A percentile compares a stretch with the other conserved stretches of the same genome.
Conservation (phyloP, 2,113 vertebrate species). For the Piprites chloris region DNA sequence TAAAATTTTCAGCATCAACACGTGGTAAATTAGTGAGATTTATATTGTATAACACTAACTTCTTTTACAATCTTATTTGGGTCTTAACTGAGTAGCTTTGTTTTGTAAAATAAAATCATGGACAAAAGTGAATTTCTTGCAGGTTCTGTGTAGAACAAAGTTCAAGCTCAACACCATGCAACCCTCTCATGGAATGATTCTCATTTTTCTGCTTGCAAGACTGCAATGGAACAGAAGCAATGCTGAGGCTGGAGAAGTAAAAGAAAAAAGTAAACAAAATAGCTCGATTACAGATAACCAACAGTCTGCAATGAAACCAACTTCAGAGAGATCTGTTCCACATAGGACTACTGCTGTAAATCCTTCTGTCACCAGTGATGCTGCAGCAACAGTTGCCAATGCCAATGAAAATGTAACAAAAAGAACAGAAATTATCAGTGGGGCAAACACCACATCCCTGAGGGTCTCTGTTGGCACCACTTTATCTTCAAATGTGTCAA, state of each 20-base stretch:
- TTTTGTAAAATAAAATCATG: background rate
- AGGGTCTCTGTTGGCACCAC: background rate
- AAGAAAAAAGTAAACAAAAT: background rate
- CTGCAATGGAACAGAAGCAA: background rate
- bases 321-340: background rate
- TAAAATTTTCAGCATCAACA: background rate
- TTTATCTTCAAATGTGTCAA: background rate
- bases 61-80: background rate
- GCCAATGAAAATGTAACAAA: background rate
- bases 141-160: background rate
- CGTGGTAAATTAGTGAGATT: background rate
- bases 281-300: background rate
- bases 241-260: background rate
- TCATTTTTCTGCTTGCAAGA: slow-evolving; percentile 28
- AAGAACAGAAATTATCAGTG: background rate
- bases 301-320: background rate
- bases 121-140: slow-evolving; percentile 5
- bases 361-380: background rate
- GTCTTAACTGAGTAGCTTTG: background rate
- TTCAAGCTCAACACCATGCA: slow-evolving; percentile 24
- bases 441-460: background rate
- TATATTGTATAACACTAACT: background rate
- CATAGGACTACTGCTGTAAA: background rate
- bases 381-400: background rate
- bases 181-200: background rate